Conservation (phyloP, 2,888 invertebrate genomes). For the Charanyca ferruginea region DNA sequence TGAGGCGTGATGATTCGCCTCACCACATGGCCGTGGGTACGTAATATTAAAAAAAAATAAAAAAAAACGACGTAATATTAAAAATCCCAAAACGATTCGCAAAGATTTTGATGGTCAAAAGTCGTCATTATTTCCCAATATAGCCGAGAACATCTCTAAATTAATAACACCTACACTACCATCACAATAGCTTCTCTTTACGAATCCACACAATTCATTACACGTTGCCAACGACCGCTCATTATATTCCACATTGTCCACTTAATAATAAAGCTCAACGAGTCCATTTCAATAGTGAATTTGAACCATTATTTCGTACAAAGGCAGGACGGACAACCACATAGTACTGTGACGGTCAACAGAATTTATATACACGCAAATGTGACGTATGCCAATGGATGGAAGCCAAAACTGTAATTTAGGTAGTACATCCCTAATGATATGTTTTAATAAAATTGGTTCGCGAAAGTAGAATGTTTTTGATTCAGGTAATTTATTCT, state of each 20-base stretch:
- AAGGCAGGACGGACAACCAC: conserved; percentile 28
- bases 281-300: conserved; percentile 37
- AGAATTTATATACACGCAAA: conserved; percentile 42
- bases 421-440: conserved; percentile 18
- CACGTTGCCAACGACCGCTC: background rate
- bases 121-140: no score
- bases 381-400: conserved; percentile 23
- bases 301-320: conserved; percentile 41
- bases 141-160: no score
- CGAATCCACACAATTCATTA: conserved; percentile 1
- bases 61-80: no score
- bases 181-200: background rate
- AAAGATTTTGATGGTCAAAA: no score
- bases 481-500: conserved; percentile 17
- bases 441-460: conserved; percentile 9
- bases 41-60: no score
- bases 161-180: no score
- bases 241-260: background rate
- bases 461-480: conserved; percentile 1
- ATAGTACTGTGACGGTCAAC: conserved; percentile 38
- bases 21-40: no score
- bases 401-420: conserved; percentile 38
- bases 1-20: no score
- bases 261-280: conserved; percentile 23
- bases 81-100: no score